A percentile compares a stretch with the other conserved stretches of the same genome.
Evolutionary conservation across 2,797 vertebrate species (phyloP).

Genomic region (Halcyon smyrnensis): DNA sequence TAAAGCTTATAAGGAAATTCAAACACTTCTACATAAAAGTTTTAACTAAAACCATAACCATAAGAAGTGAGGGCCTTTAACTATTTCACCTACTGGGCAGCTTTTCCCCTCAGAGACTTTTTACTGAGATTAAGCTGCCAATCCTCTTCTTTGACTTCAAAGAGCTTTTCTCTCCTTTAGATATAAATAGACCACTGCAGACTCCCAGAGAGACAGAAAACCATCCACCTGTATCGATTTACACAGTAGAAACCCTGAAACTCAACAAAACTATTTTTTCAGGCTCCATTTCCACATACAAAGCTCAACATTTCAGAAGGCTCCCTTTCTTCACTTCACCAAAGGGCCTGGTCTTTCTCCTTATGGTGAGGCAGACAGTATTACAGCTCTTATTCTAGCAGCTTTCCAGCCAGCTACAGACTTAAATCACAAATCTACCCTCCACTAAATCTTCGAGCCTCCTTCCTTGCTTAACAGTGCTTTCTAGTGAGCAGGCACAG

Average conservation of each 20-base stretch:
- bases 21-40: background rate
- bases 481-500: background rate
- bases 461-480: background rate
- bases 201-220: background rate
- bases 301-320: background rate
- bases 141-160: background rate
- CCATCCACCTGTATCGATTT: background rate
- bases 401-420: background rate
- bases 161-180: background rate
- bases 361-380: background rate
- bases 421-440: background rate
- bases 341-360: background rate
- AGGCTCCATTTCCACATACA: background rate
- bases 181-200: conserved; percentile 10
- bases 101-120: background rate
- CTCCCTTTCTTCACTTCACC: background rate
- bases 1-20: background rate
- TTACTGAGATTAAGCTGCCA: background rate
- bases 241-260: background rate
- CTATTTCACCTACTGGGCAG: background rate
- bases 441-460: background rate
- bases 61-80: background rate
- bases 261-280: background rate
- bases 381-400: background rate
- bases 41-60: background rate